Evolutionary conservation across 1,140 invertebrate genomes (phyloP).

Genomic region (Notospermus geniculatus): DNA sequence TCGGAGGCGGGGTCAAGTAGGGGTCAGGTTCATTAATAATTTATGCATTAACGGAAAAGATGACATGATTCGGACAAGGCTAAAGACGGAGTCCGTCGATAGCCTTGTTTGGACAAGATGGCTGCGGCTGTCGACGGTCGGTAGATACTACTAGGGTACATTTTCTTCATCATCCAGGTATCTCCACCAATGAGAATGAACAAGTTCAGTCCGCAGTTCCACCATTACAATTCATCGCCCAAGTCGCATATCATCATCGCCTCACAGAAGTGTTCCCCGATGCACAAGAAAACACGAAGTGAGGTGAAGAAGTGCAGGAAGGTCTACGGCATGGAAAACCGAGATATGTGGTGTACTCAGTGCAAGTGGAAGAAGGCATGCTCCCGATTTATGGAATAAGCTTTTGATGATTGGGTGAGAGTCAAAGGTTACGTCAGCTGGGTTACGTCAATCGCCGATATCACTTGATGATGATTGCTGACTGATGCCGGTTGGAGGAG

Average conservation of each 20-base stretch:
- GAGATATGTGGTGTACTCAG: slow-evolving; percentile 96
- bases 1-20: too few species aligned
- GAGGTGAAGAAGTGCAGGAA: slow-evolving; percentile 94
- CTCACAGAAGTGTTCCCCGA: slow-evolving; percentile 57
- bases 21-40: too few species aligned
- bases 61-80: too few species aligned
- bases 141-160: neutral
- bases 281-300: slow-evolving; percentile 52
- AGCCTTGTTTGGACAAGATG: too few species aligned
- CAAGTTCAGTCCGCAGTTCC: slow-evolving; percentile 38
- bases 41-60: too few species aligned
- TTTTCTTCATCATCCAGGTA: slow-evolving; percentile 25
- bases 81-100: too few species aligned
- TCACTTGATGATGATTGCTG: too few species aligned
- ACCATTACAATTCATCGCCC: slow-evolving; percentile 42
- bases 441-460: too few species aligned
- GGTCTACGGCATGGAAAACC: slow-evolving; percentile 96
- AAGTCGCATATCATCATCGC: slow-evolving; percentile 46
- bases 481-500: too few species aligned
- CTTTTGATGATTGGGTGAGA: too few species aligned
- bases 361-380: slow-evolving; percentile 99
- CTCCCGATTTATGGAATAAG: slow-evolving; percentile 69
- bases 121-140: too few species aligned
- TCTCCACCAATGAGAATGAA: slow-evolving; percentile 39
- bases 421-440: too few species aligned